Conservation (phyloP, 1,140 invertebrate species). For the Lineus longissimus region DNA sequence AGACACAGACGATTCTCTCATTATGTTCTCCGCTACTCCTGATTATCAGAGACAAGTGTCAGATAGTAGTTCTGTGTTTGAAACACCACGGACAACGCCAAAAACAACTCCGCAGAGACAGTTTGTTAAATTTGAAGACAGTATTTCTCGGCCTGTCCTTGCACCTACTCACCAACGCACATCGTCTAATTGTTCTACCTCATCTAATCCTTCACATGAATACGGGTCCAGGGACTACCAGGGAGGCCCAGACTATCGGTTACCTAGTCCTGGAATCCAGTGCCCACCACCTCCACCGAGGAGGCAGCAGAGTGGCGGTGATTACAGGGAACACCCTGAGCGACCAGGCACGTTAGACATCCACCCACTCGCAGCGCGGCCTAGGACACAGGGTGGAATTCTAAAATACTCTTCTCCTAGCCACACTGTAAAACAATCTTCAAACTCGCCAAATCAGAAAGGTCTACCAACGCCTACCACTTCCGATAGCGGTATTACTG, state of each 20-base stretch:
- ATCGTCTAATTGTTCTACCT: conserved; percentile 69
- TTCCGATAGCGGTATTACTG: not conserved
- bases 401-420: conserved; percentile 20
- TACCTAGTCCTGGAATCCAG: conserved; percentile 59
- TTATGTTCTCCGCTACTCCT: not conserved
- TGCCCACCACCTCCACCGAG: conserved; percentile 43
- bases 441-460: not conserved
- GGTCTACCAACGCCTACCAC: conserved; percentile 6
- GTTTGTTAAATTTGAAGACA: conserved; percentile 51
- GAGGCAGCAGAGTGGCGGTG: conserved; percentile 59
- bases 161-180: conserved; percentile 61
- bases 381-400: conserved; percentile 45
- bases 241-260: conserved; percentile 27
- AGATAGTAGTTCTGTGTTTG: conserved; percentile 41
- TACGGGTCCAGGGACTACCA: conserved; percentile 13
- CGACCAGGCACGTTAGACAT: conserved; percentile 69
- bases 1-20: conserved; percentile 2
- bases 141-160: conserved; percentile 28
- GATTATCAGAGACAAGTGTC: conserved; percentile 36
- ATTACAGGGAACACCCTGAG: conserved; percentile 58
- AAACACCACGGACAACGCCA: conserved; percentile 34
- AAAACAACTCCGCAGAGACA: conserved; percentile 44
- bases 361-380: conserved; percentile 12
- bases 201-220: conserved; percentile 56
- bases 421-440: conserved; percentile 11